A percentile compares a stretch with the other conserved stretches of the same genome.
phyloP scores from a whole-genome alignment of 2,797 vertebrate genomes.

The Gephyroberyx darwinii region DNA sequence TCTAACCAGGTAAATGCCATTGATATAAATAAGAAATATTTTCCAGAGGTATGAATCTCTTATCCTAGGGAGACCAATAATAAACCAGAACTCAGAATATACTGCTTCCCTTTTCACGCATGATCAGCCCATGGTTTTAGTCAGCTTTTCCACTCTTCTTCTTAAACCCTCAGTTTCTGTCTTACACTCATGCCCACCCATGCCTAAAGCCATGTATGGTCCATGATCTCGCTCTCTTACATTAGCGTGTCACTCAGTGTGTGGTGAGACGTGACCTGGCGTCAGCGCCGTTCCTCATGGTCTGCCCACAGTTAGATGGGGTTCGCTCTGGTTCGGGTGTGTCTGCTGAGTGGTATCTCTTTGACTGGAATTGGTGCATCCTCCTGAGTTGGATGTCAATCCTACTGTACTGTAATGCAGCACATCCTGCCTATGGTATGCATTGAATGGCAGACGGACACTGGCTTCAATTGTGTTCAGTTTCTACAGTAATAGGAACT shows the following conservation, averaged over 20 bases:
- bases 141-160: background rate
- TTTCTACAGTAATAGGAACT: background rate
- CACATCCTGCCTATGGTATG: background rate
- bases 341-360: conserved; percentile 45
- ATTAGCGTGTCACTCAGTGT: conserved; percentile 36
- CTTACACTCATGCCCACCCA: background rate
- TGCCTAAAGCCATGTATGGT: conserved; percentile 7
- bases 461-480: background rate
- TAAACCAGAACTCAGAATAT: conserved; percentile 11
- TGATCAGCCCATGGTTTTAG: background rate
- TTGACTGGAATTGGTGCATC: conserved; percentile 21
- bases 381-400: background rate
- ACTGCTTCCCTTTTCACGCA: background rate
- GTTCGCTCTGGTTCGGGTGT: conserved; percentile 63
- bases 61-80: background rate
- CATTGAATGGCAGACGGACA: background rate
- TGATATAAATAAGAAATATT: background rate
- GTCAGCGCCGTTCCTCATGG: conserved; percentile 37
- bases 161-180: background rate
- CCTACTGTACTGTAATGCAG: conserved; percentile 1
- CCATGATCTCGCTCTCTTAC: conserved; percentile 12
- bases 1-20: conserved; percentile 8
- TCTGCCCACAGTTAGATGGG: conserved; percentile 30
- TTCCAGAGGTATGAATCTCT: background rate
- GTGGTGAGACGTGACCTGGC: conserved; percentile 49